Evolutionary conservation across 2,888 invertebrate species (phyloP).

Genomic region (Drosophila paramelanica): DNA sequence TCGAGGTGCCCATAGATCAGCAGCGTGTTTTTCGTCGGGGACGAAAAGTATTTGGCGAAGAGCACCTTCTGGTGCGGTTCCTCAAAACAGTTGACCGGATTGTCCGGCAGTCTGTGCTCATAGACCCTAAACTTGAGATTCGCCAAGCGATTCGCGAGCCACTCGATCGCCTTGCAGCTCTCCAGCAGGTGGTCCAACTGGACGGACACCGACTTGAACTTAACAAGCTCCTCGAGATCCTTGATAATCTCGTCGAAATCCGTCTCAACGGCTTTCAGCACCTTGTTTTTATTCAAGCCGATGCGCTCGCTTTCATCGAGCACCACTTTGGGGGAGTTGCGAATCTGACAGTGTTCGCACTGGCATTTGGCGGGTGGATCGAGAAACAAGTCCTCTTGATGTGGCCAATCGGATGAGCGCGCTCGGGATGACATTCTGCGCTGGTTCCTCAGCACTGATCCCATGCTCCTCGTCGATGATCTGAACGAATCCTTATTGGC

Average conservation of each 20-base stretch:
- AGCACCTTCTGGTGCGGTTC: slow-evolving; percentile 31
- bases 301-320: not conserved
- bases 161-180: slow-evolving; percentile 32
- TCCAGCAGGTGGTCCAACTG: slow-evolving; percentile 14
- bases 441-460: not conserved
- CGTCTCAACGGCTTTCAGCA: slow-evolving; percentile 3
- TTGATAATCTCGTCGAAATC: slow-evolving; percentile 4
- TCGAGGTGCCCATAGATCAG: slow-evolving; percentile 55
- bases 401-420: not conserved
- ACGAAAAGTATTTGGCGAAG: slow-evolving; percentile 59
- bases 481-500: too few relatives aligned
- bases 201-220: slow-evolving; percentile 37
- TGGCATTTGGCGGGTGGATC: not conserved
- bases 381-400: not conserved
- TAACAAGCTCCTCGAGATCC: slow-evolving; percentile 29
- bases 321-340: not conserved
- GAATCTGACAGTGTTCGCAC: slow-evolving; percentile 18
- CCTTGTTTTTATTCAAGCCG: not conserved
- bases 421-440: accelerated
- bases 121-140: slow-evolving; percentile 31
- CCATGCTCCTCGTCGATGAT: too few relatives aligned
- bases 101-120: slow-evolving; percentile 3
- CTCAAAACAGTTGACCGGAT: slow-evolving; percentile 17
- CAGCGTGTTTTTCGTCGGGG: slow-evolving; percentile 49
- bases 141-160: slow-evolving; percentile 29